phyloP scores from a whole-genome alignment of 1,140 invertebrate genomes.

The Drosophila obscura region DNA sequence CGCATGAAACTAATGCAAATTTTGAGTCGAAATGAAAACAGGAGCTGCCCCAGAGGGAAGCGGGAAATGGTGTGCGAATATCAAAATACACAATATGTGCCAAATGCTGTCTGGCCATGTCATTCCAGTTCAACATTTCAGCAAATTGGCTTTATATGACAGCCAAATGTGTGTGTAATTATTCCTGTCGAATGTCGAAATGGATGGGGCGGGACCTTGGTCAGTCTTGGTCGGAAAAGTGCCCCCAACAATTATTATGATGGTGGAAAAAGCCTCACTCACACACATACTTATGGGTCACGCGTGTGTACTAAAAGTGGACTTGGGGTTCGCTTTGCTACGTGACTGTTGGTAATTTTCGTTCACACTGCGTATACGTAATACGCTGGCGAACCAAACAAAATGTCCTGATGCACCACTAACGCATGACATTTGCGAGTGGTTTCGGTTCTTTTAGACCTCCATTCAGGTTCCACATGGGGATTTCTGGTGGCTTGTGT shows the following conservation, averaged over 20 bases:
- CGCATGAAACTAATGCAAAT: conserved; percentile 6
- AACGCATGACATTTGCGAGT: conserved; percentile 13
- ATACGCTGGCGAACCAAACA: conserved; percentile 36
- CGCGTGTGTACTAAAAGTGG: conserved; percentile 43
- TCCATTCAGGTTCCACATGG: conserved; percentile 2
- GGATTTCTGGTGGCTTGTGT: not conserved
- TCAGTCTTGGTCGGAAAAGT: conserved; percentile 29
- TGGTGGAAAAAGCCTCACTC: conserved; percentile 35
- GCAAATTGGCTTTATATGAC: conserved; percentile 51
- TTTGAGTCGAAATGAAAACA: no score
- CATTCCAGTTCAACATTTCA: conserved; percentile 42
- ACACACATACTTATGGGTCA: conserved; percentile 19
- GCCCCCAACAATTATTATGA: conserved; percentile 64
- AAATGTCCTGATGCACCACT: conserved; percentile 28
- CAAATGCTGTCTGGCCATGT: conserved; percentile 25
- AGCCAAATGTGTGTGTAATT: conserved; percentile 47
- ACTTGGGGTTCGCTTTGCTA: conserved; percentile 47
- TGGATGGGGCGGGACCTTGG: conserved; percentile 45
- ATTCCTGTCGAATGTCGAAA: conserved; percentile 52
- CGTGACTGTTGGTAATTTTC: conserved; percentile 47
- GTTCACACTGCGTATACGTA: conserved; percentile 63
- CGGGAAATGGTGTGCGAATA: not conserved
- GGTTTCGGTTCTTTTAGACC: conserved; percentile 8
- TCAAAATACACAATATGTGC: conserved; percentile 22
- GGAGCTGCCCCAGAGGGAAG: no score